Conservation (phyloP, 2,797 vertebrate species). For the Sebastes baramenuke region DNA sequence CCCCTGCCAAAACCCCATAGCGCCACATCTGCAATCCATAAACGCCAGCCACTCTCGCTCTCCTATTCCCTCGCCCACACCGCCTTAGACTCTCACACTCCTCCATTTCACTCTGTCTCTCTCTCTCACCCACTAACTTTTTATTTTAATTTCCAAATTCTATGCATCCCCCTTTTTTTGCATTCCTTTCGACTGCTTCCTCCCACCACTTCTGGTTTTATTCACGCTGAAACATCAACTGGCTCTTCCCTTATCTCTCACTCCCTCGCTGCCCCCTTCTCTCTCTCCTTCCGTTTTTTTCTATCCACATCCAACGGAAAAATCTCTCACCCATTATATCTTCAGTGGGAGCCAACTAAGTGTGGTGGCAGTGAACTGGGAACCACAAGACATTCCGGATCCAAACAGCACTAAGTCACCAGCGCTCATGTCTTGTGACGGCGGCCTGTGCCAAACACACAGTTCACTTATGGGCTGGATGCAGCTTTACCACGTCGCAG, state of each 20-base stretch:
- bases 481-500: conserved; percentile 64
- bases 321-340: conserved; percentile 84
- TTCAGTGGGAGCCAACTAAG: conserved; percentile 79
- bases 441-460: conserved; percentile 72
- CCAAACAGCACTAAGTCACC: conserved; percentile 79
- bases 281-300: conserved; percentile 66
- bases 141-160: conserved; percentile 72
- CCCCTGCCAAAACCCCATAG: conserved; percentile 87
- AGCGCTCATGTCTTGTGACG: conserved; percentile 68
- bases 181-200: conserved; percentile 63
- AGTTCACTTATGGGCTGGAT: conserved; percentile 71
- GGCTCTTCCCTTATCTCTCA: conserved; percentile 76
- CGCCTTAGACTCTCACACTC: conserved; percentile 73
- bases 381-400: conserved; percentile 84
- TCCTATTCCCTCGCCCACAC: conserved; percentile 81
- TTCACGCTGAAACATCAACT: conserved; percentile 66
- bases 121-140: conserved; percentile 62
- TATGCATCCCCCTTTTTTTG: conserved; percentile 40
- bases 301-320: conserved; percentile 83
- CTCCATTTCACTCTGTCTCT: conserved; percentile 61
- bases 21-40: conserved; percentile 90
- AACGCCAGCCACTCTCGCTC: conserved; percentile 86
- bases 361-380: conserved; percentile 84
- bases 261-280: conserved; percentile 54
- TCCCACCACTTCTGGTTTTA: conserved; percentile 65